Base-by-base conservation (phyloP, 1,140 invertebrate genomes). In the Pseudomyrmex pallidus region DNA sequence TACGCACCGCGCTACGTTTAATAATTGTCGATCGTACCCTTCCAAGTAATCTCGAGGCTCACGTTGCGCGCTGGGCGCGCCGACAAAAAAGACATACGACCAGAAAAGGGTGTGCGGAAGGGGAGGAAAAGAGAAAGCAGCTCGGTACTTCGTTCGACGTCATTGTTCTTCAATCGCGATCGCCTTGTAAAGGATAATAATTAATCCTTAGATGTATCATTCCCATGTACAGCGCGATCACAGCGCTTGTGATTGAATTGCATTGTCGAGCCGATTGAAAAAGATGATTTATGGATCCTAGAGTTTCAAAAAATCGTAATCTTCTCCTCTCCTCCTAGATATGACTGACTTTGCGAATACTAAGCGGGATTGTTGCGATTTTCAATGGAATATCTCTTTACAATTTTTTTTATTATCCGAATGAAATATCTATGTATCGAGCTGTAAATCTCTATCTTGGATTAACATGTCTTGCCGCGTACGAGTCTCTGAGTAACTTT, bases 11-110 rank as follows among this genome's bases (percentile, higher is more conserved):
- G 12, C 84, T 54, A n/a, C 50, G 25, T 20, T 57, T 63, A 73
- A 74, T 86, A 83, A 54, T 87, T 72, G 52, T 17, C 66, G 52
- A 80, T 80, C 76, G 66, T 74, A 48, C 57, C 44, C 76, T 25
- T 78, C 44, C 76, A 25, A 15, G 64, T 48, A 64, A 78, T 78
- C 63, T 48, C 52, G 25, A 25, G n/a, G 20, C 15, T 78, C 20
- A 48, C 68, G 20, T 48, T 35, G 44, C 7, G 44, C 7, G 12
- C 35, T 35, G 35, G 35, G 12, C 20, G 56, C 20, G 15, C 4
- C 35, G 46, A 13, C 7, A 70, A 59, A 59, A 70, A 61, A n/a
- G n/a, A 3, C 15, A 35, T 35, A 22, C 10, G 35, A 2, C 12
- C 9, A 8, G 46, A n/a, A 10, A 22, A 52, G 13, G 50, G 1